phyloP scores from a whole-genome alignment of 2,888 invertebrate species.

The Drosophila birchii region DNA sequence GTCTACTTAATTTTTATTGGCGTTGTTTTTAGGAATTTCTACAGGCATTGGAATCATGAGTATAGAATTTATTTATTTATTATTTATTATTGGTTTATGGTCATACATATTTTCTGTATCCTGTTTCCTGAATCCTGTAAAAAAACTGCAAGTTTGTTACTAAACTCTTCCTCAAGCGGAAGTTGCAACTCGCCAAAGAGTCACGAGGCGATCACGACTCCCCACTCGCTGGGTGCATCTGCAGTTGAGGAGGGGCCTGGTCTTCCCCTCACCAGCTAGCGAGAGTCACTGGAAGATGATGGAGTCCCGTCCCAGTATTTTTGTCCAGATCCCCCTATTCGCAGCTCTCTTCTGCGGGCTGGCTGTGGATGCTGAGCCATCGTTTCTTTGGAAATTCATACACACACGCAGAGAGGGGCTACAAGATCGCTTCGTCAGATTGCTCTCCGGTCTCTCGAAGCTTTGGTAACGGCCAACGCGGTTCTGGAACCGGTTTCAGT shows the following conservation, averaged over 20 bases:
- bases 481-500: constrained; percentile 41
- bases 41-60: too few species aligned
- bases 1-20: too few species aligned
- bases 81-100: too few species aligned
- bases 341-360: background rate
- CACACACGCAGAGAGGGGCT: constrained; percentile 1
- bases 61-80: too few species aligned
- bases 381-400: constrained; percentile 21
- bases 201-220: background rate
- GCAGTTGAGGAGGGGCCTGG: background rate
- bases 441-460: constrained; percentile 14
- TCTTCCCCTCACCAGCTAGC: background rate
- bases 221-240: constrained; percentile 12
- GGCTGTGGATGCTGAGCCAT: constrained; percentile 28
- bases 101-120: too few species aligned
- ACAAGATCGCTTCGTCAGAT: constrained; percentile 11
- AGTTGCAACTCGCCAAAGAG: background rate
- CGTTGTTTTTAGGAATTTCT: too few species aligned
- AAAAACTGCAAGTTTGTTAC: background rate
- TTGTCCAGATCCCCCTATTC: constrained; percentile 14
- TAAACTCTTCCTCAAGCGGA: background rate
- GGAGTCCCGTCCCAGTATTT: constrained; percentile 9
- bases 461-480: constrained; percentile 30
- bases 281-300: constrained; percentile 3
- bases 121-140: background rate